phyloP scores from a whole-genome alignment of 2,113 vertebrate species.

The Parus major region DNA sequence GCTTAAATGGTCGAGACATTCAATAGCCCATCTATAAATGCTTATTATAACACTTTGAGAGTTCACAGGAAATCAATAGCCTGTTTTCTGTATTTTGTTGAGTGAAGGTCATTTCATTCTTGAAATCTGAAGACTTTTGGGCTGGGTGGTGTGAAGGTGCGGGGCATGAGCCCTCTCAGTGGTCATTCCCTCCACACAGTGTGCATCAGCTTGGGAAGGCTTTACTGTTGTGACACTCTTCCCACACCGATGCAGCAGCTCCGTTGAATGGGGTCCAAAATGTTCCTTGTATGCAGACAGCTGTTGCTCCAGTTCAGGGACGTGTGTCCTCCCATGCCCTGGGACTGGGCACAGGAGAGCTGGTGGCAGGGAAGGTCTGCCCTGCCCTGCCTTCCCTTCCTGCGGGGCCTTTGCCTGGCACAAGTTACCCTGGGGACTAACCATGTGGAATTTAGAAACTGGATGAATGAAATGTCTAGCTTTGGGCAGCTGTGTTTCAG shows the following conservation, averaged over 20 bases:
- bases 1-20: not conserved
- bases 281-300: rapidly evolving
- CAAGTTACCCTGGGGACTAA: not conserved
- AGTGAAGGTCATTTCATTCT: not conserved
- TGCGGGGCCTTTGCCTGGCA: not conserved
- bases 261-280: rapidly evolving
- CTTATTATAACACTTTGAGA: not conserved
- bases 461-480: not conserved
- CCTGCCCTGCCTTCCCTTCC: not conserved
- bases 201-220: not conserved
- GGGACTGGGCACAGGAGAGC: not conserved
- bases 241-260: not conserved
- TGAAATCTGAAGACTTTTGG: not conserved
- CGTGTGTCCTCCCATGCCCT: rapidly evolving
- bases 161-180: rapidly evolving
- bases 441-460: not conserved
- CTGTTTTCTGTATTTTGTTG: not conserved
- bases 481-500: not conserved
- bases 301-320: not conserved
- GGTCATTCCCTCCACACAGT: not conserved
- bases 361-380: rapidly evolving
- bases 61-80: not conserved
- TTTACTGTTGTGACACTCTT: not conserved
- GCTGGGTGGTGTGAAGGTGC: not conserved
- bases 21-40: not conserved